Evolutionary conservation across 2,888 invertebrate genomes (phyloP), one percentile per base, ranked within the genome.

Genomic region (Drosophila diplacantha): DNA sequence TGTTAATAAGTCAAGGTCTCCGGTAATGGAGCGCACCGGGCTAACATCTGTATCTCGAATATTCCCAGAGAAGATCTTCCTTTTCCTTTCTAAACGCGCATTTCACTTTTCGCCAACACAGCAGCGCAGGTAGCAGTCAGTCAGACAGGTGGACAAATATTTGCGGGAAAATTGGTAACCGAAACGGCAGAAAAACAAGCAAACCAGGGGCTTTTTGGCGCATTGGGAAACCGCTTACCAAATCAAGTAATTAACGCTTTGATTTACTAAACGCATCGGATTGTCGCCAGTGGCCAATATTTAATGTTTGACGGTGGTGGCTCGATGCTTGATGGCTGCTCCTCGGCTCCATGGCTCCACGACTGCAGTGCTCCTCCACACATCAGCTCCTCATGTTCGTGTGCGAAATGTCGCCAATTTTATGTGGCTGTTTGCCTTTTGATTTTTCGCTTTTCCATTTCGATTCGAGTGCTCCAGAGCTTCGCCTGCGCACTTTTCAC

Each of bases 181-280:
- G 69, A 49, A 67, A 68, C 66, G 65, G 65, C 51, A 52, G 43
- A 63, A 63, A 55, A 74, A 60, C 61, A 37, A 46, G 44, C 44
- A 34, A 78, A 64, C 41, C 72, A 54, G 72, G 53, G 67, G 52
- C 64, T 64, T 51, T 59, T 63, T 41, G 39, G 31, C 24, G 31
- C 77, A 71, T 79, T 75, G 82, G 60, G 70, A 78, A 80, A 78
- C 60, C 72, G 70, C 78, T 81, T 78, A 81, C 74, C 71, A 84
- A 82, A 81, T 82, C 81, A 67, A 75, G 84, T 73, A 83, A 85
- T 85, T 85, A 85, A 81, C 77, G 67, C 73, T 81, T 83, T 85
- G 82, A 85, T 85, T 85, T 84, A 85, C 85, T 77, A 83, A 85
- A 83, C 76, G 69, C 76, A 72, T 81, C 62, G 82, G 82, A 83